Conservation (phyloP, 2,113 vertebrate species). For the Bos javanicus region DNA sequence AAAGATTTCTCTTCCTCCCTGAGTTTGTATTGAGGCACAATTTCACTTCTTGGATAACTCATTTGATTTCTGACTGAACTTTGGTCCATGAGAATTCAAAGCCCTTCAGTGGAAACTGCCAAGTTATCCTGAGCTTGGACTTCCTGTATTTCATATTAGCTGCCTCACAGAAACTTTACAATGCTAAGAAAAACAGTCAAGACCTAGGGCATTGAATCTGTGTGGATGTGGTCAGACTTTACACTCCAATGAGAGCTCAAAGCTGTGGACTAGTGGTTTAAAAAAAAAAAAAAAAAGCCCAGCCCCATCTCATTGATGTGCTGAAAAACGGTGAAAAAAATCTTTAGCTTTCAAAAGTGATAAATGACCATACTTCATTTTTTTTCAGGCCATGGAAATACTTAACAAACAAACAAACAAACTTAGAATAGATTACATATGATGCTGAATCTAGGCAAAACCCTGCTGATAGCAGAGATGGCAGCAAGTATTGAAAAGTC, state of each 20-base stretch:
- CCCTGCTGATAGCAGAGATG: neutral
- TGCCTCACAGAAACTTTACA: neutral
- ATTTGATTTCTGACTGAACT: neutral
- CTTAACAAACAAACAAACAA: neutral
- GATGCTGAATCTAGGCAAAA: neutral
- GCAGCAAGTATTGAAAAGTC: neutral
- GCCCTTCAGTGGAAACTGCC: neutral
- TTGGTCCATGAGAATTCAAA: neutral
- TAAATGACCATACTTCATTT: constrained; percentile 23
- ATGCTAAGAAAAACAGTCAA: neutral
- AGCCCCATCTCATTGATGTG: neutral
- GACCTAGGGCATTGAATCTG: neutral
- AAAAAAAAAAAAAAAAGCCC: neutral
- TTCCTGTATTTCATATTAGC: neutral
- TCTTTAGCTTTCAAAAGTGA: constrained; percentile 46
- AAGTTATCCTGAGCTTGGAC: neutral
- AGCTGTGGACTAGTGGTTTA: neutral
- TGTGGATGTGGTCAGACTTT: neutral
- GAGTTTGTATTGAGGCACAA: neutral
- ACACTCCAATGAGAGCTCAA: neutral
- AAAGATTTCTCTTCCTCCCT: neutral
- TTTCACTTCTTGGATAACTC: neutral
- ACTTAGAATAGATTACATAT: neutral
- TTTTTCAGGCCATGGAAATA: constrained; percentile 4
- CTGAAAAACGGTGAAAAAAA: neutral